Evolutionary conservation across 2,888 invertebrate species (phyloP), one percentile per base, ranked within the genome.

Genomic region (Pomacea canaliculata): DNA sequence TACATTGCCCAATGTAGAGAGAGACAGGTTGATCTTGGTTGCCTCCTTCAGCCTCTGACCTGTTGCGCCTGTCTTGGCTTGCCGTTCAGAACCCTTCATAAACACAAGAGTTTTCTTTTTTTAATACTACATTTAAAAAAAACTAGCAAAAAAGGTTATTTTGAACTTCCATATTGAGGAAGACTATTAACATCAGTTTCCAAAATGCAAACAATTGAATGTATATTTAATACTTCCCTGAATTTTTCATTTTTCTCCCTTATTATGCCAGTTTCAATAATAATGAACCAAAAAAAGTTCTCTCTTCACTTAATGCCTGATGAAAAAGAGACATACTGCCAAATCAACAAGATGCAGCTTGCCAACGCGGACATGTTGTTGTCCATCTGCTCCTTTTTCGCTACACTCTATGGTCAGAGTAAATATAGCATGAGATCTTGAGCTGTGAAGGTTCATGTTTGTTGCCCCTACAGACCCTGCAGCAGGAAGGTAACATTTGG

Each of bases 401-500:
- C 97, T 97, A 81, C 97, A 96, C 92, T 99, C 99, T 68, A 99
- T 95, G 0, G 97, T 98, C 70, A 99, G 97, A 19, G 97, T 97
- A 92, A 99, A 99, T 85, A 99, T 98, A 13, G 99, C 98, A 92
- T 99, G 99, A 0, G 98, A 98, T 71, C 99, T 93, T 0, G 98
- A 98, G 85, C 98, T 98, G 88, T 96, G 96, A 18, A 95, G 94
- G 91, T 99, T 99, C 98, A 99, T 99, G 83, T 97, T 95, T 0
- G 99, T 99, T 0, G 98, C 95, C 56, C 96, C 96, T 9, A 96
- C 95, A 69, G 94, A 94, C 76, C 94, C 94, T 93, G 80, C 7
- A 76, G 46, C 12, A 65, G 13, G 19, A 70, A 74, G 49, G 59
- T 0, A 49, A 23, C 10, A 70, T 70, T 48, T 48, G 1, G 37